These are phyloP conservation scores for Acanthaster planci DNA, from an alignment of 35 echinoderm and acorn worm genomes.

Conservation along the genomic window DNA sequence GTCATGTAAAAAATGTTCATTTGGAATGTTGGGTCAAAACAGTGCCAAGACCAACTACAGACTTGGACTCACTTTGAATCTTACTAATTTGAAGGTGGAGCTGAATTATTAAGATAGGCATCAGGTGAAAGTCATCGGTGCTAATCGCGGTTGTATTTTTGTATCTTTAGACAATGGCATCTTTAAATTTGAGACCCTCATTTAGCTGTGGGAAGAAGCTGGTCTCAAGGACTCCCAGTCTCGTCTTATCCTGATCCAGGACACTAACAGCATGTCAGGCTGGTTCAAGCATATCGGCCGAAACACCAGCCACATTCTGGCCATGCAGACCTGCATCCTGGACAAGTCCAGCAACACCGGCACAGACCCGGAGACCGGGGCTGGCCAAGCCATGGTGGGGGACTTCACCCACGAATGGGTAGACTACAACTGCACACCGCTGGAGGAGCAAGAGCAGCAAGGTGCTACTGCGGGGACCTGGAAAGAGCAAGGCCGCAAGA, in stretches of 20 bases:
- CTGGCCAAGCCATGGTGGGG: slow-evolving; percentile 40
- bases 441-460: too few relatives aligned
- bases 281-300: slow-evolving; percentile 75
- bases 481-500: slow-evolving; percentile 83
- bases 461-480: slow-evolving; percentile 51
- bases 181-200: slow-evolving; percentile 77
- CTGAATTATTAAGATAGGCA: too few relatives aligned
- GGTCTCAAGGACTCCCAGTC: slow-evolving; percentile 60
- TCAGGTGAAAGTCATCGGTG: too few relatives aligned
- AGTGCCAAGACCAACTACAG: too few relatives aligned
- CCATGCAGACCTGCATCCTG: slow-evolving; percentile 71
- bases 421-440: slow-evolving; percentile 80
- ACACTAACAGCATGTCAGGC: slow-evolving; percentile 50
- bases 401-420: slow-evolving; percentile 98
- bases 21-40: too few relatives aligned
- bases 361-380: slow-evolving; percentile 87
- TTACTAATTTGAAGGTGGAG: too few relatives aligned
- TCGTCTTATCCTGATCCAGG: slow-evolving; percentile 74
- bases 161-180: slow-evolving; percentile 65
- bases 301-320: slow-evolving; percentile 64
- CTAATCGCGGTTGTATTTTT: too few relatives aligned
- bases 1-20: too few relatives aligned
- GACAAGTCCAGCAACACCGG: slow-evolving; percentile 72
- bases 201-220: slow-evolving; percentile 76
- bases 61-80: too few relatives aligned